Evolutionary conservation across 1,140 invertebrate genomes (phyloP).

Genomic region (Meteorus sp.): DNA sequence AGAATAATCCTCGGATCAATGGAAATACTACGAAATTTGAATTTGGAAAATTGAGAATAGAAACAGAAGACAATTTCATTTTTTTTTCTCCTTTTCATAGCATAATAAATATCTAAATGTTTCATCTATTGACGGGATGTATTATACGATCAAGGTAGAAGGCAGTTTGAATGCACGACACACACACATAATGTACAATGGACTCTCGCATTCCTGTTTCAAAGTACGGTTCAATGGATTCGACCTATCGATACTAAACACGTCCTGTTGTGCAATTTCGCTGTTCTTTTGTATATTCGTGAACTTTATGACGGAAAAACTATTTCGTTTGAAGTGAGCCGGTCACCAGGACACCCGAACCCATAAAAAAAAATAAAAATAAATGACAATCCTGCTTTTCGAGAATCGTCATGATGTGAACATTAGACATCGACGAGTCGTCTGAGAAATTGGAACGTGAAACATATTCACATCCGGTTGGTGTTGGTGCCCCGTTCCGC

Average conservation of each 20-base stretch:
- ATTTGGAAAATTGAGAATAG: too few relatives aligned
- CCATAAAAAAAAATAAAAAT: too few relatives aligned
- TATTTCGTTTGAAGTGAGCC: too few relatives aligned
- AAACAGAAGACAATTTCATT: too few relatives aligned
- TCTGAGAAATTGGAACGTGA: conserved; percentile 23
- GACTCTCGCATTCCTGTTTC: conserved; percentile 20
- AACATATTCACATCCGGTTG: conserved; percentile 21
- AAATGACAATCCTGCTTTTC: background rate
- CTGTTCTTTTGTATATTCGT: too few relatives aligned
- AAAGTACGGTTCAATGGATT: conserved; percentile 23
- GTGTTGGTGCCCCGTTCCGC: conserved; percentile 16
- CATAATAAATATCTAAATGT: too few relatives aligned
- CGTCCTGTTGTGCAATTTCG: conserved; percentile 17
- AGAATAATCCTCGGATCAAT: too few relatives aligned
- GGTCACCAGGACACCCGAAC: too few relatives aligned
- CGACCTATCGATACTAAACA: conserved; percentile 21
- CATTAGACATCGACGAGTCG: background rate
- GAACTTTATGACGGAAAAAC: too few relatives aligned
- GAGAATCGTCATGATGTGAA: background rate
- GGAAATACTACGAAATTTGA: too few relatives aligned
- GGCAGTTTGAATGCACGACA: background rate
- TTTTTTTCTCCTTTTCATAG: too few relatives aligned
- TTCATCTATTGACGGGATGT: conserved; percentile 13
- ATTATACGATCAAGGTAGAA: background rate
- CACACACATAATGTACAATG: conserved; percentile 23